Conservation (phyloP, 2,888 invertebrate species). For the Agrotis puta region DNA sequence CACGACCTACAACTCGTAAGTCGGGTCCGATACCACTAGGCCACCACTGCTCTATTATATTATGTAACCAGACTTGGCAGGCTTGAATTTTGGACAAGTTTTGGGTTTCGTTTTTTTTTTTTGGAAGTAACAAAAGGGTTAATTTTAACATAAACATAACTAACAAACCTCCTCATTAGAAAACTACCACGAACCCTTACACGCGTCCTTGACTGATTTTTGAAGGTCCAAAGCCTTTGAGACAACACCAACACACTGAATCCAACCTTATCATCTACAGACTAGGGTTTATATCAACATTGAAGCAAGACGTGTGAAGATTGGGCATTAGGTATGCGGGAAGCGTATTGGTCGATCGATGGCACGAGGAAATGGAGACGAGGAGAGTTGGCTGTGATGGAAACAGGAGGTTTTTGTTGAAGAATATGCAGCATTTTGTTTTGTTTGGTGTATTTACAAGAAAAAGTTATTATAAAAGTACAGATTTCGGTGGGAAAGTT, state of each 20-base stretch:
- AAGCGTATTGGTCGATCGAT: slow-evolving; percentile 81
- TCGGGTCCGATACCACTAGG: too few species aligned
- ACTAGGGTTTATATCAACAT: slow-evolving; percentile 13
- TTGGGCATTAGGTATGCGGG: slow-evolving; percentile 77
- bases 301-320: slow-evolving; percentile 20
- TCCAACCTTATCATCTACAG: neutral
- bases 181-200: slow-evolving; percentile 29
- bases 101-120: too few species aligned
- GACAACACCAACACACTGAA: neutral
- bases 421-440: slow-evolving; percentile 38
- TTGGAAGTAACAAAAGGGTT: too few species aligned
- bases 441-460: neutral
- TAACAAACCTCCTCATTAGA: slow-evolving; percentile 12
- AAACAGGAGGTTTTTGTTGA: slow-evolving; percentile 48
- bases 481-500: too few species aligned
- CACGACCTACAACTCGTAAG: too few species aligned
- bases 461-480: neutral
- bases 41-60: too few species aligned
- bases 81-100: too few species aligned
- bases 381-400: slow-evolving; percentile 59
- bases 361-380: slow-evolving; percentile 75
- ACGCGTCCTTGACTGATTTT: slow-evolving; percentile 75
- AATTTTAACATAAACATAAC: neutral
- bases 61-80: too few species aligned
- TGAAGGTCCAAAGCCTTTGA: slow-evolving; percentile 47